Conservation (phyloP, 37 sponge, comb jelly and placozoan genomes). For the Halisarca cf. caerulea region DNA sequence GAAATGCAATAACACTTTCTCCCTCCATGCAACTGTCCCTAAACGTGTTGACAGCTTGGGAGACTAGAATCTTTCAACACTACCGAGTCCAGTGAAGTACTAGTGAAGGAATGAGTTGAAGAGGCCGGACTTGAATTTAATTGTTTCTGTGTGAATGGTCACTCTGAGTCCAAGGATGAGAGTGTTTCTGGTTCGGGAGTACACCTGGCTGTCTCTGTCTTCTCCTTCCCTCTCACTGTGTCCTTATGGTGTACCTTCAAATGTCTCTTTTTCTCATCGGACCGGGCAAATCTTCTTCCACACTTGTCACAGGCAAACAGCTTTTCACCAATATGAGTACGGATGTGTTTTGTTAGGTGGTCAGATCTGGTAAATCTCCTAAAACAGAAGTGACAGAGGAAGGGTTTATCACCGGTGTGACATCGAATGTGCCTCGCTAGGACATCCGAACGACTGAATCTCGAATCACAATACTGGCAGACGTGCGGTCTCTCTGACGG, state of each 20-base stretch:
- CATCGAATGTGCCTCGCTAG: conserved; percentile 95
- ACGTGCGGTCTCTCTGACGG: conserved; percentile 72
- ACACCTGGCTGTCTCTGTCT: background rate
- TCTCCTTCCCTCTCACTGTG: conserved; percentile 33
- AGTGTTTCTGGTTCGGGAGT: conserved; percentile 7
- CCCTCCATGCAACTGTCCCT: no score
- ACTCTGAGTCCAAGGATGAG: conserved; percentile 2
- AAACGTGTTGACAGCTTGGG: conserved; percentile 18
- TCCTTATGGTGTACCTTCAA: conserved; percentile 93
- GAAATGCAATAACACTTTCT: no score
- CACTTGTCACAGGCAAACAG: conserved; percentile 95
- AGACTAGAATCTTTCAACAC: background rate
- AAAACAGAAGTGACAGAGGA: conserved; percentile 96
- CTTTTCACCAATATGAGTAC: conserved; percentile 99
- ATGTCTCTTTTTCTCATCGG: conserved; percentile 96
- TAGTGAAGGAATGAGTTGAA: background rate
- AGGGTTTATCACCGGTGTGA: conserved; percentile 99
- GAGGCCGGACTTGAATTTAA: background rate
- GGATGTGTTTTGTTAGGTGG: conserved; percentile 98
- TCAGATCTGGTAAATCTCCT: conserved; percentile 94
- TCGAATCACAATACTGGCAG: conserved; percentile 77
- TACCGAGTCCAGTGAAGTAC: background rate
- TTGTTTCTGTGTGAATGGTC: conserved; percentile 15
- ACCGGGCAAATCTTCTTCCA: conserved; percentile 92
- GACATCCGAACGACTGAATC: conserved; percentile 95